Evolutionary conservation across 2,888 invertebrate species (phyloP).

Genomic region (Chrysina gloriosa): DNA sequence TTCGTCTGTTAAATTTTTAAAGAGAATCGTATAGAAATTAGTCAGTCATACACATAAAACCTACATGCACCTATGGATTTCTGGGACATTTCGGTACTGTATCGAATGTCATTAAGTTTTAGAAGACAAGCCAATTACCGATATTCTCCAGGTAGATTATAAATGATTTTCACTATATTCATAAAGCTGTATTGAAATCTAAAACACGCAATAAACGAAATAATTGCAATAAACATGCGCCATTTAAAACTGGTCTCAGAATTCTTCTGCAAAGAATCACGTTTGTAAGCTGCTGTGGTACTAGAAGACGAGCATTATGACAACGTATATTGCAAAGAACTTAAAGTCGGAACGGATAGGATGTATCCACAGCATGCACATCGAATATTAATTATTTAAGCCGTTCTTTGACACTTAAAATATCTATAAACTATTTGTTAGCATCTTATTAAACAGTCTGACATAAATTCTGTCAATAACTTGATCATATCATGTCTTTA

Average conservation of each 20-base stretch:
- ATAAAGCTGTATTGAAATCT: background rate
- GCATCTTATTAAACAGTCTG: no score
- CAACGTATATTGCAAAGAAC: background rate
- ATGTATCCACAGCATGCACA: background rate
- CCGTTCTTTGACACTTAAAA: no score
- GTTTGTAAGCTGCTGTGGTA: background rate
- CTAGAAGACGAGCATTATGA: conserved; percentile 7
- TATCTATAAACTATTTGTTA: no score
- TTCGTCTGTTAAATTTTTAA: no score
- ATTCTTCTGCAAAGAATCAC: background rate
- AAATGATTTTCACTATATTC: background rate
- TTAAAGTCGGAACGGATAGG: background rate
- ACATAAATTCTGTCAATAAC: no score
- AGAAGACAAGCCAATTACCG: no score
- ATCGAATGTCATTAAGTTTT: no score
- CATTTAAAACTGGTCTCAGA: conserved; percentile 18
- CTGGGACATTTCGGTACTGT: no score
- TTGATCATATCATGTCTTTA: no score
- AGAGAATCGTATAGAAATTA: no score
- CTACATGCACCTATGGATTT: no score
- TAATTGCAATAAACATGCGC: conserved; percentile 7
- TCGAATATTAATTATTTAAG: background rate
- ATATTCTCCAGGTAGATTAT: background rate
- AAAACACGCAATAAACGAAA: background rate
- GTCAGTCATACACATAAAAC: no score